A percentile compares a stretch with the other conserved stretches of the same genome.
Evolutionary conservation across 2,888 invertebrate genomes (phyloP).

Genomic region (Lithosia quadra): DNA sequence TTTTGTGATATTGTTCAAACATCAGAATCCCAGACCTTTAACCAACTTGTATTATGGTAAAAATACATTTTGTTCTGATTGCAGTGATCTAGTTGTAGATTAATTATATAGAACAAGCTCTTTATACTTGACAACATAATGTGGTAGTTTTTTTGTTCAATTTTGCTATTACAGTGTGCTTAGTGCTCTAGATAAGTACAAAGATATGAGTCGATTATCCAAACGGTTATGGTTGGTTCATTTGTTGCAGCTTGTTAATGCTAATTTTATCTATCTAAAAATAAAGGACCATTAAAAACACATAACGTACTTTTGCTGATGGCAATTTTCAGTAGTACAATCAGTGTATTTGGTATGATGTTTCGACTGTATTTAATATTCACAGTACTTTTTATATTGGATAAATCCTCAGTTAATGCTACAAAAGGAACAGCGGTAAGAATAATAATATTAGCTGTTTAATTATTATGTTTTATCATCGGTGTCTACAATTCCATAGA

Average conservation of each 20-base stretch:
- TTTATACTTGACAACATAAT: not conserved
- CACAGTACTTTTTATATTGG: not conserved
- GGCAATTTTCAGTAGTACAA: not conserved
- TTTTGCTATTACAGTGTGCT: not conserved
- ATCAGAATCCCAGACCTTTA: too few species aligned
- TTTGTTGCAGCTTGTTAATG: not conserved
- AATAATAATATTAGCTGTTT: not conserved
- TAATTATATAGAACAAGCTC: too few species aligned
- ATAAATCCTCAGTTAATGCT: not conserved
- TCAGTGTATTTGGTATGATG: not conserved
- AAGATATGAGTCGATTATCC: not conserved
- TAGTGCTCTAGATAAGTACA: not conserved
- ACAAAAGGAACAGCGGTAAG: slow-evolving; percentile 14
- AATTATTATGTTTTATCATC: not conserved
- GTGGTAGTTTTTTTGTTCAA: not conserved
- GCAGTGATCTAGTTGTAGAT: too few species aligned
- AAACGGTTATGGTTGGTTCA: slow-evolving; percentile 2
- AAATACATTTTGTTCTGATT: too few species aligned
- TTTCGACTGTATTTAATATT: slow-evolving; percentile 1
- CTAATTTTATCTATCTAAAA: not conserved
- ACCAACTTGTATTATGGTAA: too few species aligned
- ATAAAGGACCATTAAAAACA: slow-evolving; percentile 3
- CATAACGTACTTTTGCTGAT: not conserved
- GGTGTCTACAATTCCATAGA: not conserved
- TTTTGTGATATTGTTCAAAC: too few species aligned